A percentile compares a stretch with the other conserved stretches of the same genome.
These are phyloP conservation scores for Exaiptasia diaphana DNA, from an alignment of 64 coral and sea anemone genomes.

Conservation along the genomic window DNA sequence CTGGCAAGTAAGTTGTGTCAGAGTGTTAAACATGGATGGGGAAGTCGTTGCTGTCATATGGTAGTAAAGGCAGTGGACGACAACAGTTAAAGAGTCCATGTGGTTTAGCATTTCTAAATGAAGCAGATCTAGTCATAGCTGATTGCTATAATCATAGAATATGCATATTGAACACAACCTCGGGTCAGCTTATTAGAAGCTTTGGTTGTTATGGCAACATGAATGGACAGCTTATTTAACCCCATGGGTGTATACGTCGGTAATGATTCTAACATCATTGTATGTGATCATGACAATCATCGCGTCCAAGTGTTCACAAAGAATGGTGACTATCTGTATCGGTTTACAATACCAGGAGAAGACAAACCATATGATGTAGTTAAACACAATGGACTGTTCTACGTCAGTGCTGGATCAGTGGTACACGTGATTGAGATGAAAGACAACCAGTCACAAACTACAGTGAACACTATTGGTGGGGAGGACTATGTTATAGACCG, in stretches of 20 bases:
- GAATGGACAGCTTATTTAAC: neutral
- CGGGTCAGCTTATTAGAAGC: neutral
- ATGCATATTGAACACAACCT: neutral
- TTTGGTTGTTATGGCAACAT: neutral
- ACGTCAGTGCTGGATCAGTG: neutral
- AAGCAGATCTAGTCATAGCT: neutral
- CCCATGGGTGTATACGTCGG: neutral
- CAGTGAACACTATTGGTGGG: constrained; percentile 9
- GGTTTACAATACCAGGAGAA: neutral
- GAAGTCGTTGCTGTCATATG: too few species aligned
- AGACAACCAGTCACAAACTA: neutral
- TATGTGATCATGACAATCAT: neutral
- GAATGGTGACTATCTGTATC: neutral
- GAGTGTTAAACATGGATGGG: too few species aligned
- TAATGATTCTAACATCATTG: neutral
- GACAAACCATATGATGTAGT: neutral
- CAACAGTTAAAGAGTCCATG: neutral
- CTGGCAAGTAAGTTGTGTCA: too few species aligned
- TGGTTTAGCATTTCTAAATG: neutral
- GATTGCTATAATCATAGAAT: neutral
- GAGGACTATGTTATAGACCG: neutral
- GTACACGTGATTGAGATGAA: constrained; percentile 27
- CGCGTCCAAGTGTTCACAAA: constrained; percentile 2
- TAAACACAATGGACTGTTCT: constrained; percentile 13
- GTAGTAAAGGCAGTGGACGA: neutral